These are phyloP conservation scores for Murina feae DNA, from an alignment of 2,113 vertebrate species.

Conservation along the genomic window DNA sequence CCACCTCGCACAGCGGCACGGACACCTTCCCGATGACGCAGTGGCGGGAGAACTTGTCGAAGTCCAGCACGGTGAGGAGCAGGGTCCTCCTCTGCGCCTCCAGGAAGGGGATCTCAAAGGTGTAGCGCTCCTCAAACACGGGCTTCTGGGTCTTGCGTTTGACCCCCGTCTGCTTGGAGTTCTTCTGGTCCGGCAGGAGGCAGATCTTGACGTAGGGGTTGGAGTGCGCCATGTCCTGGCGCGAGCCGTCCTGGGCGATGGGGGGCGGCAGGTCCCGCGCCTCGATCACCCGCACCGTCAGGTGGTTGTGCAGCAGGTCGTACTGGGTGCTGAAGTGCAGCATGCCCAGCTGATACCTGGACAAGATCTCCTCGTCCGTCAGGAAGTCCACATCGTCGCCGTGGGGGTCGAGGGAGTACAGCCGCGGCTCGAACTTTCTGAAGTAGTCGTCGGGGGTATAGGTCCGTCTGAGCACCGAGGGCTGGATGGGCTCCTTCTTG, in stretches of 20 bases:
- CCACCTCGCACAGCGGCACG: conserved; percentile 87
- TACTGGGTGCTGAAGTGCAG: conserved; percentile 93
- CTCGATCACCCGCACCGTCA: conserved; percentile 89
- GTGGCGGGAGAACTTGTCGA: conserved; percentile 93
- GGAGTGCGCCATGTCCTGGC: conserved; percentile 90
- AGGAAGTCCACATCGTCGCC: conserved; percentile 88
- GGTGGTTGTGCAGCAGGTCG: conserved; percentile 87
- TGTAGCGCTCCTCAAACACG: conserved; percentile 92
- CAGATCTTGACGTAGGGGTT: conserved; percentile 94
- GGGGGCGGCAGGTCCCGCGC: conserved; percentile 89
- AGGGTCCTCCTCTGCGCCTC: conserved; percentile 93
- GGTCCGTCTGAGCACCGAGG: conserved; percentile 84
- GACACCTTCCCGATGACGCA: conserved; percentile 92
- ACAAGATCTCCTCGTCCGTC: conserved; percentile 90
- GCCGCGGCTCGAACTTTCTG: conserved; percentile 87
- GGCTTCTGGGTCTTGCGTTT: conserved; percentile 93
- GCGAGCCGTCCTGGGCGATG: conserved; percentile 82
- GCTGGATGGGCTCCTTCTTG: conserved; percentile 90
- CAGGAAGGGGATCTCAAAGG: conserved; percentile 91
- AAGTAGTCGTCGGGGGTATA: conserved; percentile 87
- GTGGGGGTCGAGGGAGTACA: conserved; percentile 86
- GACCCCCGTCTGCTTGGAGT: conserved; percentile 92
- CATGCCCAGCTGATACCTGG: conserved; percentile 90
- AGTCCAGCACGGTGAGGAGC: conserved; percentile 90
- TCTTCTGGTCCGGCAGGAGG: conserved; percentile 92